These are phyloP conservation scores for Sinodicranocentrus sp. DNA, from an alignment of 2,888 invertebrate genomes.

Conservation along the genomic window DNA sequence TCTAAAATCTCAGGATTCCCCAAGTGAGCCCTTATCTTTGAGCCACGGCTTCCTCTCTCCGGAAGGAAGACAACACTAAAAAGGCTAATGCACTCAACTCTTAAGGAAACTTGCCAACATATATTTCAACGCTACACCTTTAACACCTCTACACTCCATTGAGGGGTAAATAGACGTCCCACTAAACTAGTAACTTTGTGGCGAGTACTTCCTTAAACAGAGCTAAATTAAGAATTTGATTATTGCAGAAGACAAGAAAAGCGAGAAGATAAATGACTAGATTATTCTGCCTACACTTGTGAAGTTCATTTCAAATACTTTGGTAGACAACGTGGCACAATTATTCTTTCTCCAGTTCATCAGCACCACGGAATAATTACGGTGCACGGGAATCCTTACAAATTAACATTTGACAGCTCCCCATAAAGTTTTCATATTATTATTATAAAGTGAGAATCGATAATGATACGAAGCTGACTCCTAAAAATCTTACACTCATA, in stretches of 20 bases:
- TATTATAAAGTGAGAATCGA: too few relatives aligned
- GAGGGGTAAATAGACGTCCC: neutral
- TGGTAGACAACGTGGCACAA: neutral
- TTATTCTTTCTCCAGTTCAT: conserved; percentile 45
- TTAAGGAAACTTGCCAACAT: conserved; percentile 18
- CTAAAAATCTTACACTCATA: too few relatives aligned
- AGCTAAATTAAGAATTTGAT: conserved; percentile 38
- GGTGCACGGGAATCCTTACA: too few relatives aligned
- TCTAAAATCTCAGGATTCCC: conserved; percentile 48
- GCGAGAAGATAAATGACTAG: conserved; percentile 54
- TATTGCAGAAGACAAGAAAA: conserved; percentile 6
- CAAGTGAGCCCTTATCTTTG: conserved; percentile 7
- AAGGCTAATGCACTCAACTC: conserved; percentile 42
- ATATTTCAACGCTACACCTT: neutral
- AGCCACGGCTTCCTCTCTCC: conserved; percentile 12
- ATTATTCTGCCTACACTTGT: conserved; percentile 30
- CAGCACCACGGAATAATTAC: conserved; percentile 36
- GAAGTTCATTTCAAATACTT: conserved; percentile 45
- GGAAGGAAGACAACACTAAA: conserved; percentile 46
- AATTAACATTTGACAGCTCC: too few relatives aligned
- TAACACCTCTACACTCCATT: neutral
- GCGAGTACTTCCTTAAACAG: conserved; percentile 28
- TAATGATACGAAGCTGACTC: too few relatives aligned
- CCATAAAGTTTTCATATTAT: too few relatives aligned
- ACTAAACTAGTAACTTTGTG: neutral